Conservation (phyloP, 2,797 vertebrate species). For the Chrysocyon brachyurus region DNA sequence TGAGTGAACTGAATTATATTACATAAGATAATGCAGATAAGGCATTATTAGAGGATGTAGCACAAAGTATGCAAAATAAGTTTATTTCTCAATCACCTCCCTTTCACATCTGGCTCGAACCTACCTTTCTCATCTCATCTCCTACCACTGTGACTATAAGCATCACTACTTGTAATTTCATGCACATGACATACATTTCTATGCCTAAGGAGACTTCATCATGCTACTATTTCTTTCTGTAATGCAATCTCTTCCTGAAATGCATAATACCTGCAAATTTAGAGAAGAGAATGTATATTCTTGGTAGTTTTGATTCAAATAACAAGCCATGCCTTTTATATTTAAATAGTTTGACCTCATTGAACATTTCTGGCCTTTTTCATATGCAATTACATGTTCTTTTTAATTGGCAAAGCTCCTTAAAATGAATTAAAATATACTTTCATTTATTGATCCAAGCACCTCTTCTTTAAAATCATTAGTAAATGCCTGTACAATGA, state of each 20-base stretch:
- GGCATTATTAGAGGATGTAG: background rate
- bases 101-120: background rate
- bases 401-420: conserved; percentile 13
- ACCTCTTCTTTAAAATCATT: conserved; percentile 49
- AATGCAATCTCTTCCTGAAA: background rate
- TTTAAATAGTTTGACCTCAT: conserved; percentile 27
- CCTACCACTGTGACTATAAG: background rate
- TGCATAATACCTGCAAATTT: background rate
- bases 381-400: background rate
- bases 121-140: background rate
- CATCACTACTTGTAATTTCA: background rate
- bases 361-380: conserved; percentile 41
- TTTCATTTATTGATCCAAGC: background rate
- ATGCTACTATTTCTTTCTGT: background rate
- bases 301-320: background rate
- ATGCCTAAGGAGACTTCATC: background rate
- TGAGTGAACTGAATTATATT: background rate
- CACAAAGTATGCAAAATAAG: background rate
- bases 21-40: background rate
- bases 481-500: background rate
- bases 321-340: background rate
- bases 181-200: background rate
- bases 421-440: conserved; percentile 32
- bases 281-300: conserved; percentile 19
- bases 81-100: conserved; percentile 43